A percentile compares a stretch with the other conserved stretches of the same genome.
These are phyloP conservation scores for Augochlora pura DNA, from an alignment of 1,140 invertebrate species.

Conservation along the genomic window DNA sequence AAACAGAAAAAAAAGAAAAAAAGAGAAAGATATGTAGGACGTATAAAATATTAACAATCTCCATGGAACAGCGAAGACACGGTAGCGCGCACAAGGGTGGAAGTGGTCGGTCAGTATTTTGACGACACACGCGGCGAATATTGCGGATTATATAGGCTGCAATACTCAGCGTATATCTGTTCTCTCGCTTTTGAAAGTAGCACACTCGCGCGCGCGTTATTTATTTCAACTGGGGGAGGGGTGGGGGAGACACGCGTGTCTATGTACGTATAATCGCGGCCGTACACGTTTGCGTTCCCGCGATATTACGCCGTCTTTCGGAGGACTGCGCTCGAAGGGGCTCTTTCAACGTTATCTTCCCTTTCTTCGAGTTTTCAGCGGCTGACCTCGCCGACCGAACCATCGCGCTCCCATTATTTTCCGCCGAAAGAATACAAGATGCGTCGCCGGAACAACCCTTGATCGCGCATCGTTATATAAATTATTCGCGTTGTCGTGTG, in stretches of 20 bases:
- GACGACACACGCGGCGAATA: slow-evolving; percentile 54
- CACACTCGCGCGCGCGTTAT: slow-evolving; percentile 1
- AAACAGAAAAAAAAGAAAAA: too few species aligned
- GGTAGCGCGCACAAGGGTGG: background rate
- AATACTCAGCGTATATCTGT: slow-evolving; percentile 52
- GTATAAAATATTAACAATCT: slow-evolving; percentile 27
- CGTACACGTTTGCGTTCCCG: slow-evolving; percentile 4
- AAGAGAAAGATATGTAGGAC: too few species aligned
- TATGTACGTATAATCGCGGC: slow-evolving; percentile 6
- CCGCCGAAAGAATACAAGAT: too few species aligned
- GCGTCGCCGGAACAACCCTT: too few species aligned
- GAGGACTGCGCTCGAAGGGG: slow-evolving; percentile 19
- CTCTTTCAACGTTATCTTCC: slow-evolving; percentile 28
- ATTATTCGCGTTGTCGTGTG: too few species aligned
- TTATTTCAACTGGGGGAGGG: background rate
- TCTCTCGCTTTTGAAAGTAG: slow-evolving; percentile 56
- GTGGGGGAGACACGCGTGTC: background rate
- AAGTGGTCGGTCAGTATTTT: slow-evolving; percentile 49
- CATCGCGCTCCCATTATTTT: background rate
- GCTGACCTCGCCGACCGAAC: background rate
- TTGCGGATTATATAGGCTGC: slow-evolving; percentile 62
- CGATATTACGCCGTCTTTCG: slow-evolving; percentile 55
- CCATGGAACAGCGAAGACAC: background rate
- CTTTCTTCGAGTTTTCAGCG: background rate
- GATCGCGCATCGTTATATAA: too few species aligned